Evolutionary conservation across 2,888 invertebrate genomes (phyloP).

Genomic region (Mellilla xanthometata): DNA sequence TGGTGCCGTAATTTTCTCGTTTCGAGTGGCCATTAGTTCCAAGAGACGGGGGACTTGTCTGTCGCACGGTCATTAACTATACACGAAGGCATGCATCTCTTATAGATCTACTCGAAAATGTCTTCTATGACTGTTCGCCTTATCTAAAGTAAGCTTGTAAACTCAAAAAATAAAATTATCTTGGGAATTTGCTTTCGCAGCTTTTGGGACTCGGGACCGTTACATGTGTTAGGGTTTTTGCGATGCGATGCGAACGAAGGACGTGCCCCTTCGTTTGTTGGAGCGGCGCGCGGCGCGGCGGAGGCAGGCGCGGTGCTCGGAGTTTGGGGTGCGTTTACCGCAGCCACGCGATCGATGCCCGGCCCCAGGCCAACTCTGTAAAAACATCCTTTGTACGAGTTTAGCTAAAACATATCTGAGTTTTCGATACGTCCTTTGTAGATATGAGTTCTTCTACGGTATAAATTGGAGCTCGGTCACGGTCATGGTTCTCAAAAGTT

Average conservation of each 20-base stretch:
- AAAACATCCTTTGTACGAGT: slow-evolving; percentile 59
- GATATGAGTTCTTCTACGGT: too few species aligned
- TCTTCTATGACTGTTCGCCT: slow-evolving; percentile 31
- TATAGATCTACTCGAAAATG: slow-evolving; percentile 39
- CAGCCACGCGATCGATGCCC: slow-evolving; percentile 72
- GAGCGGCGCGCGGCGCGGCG: slow-evolving; percentile 4
- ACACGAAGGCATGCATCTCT: slow-evolving; percentile 48
- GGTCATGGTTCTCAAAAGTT: slow-evolving; percentile 35
- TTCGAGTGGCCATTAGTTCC: slow-evolving; percentile 78
- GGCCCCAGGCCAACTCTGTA: slow-evolving; percentile 54
- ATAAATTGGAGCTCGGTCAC: slow-evolving; percentile 28
- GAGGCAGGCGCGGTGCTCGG: slow-evolving; percentile 54
- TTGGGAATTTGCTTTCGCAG: slow-evolving; percentile 10
- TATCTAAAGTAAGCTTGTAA: slow-evolving; percentile 2
- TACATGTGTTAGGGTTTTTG: slow-evolving; percentile 52
- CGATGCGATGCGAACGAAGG: slow-evolving; percentile 45
- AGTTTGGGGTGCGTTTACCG: slow-evolving; percentile 75
- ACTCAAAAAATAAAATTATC: slow-evolving; percentile 6
- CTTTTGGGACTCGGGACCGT: slow-evolving; percentile 3
- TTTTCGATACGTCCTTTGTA: too few species aligned
- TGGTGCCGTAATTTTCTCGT: slow-evolving; percentile 69
- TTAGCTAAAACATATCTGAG: too few species aligned
- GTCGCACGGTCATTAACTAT: slow-evolving; percentile 68
- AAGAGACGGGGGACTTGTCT: slow-evolving; percentile 63
- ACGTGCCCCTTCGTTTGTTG: slow-evolving; percentile 50